Percentiles rank a stretch among this genome's conserved stretches.
Evolutionary conservation across 2,797 vertebrate genomes (phyloP).

Genomic region (Distichodus sexfasciatus): DNA sequence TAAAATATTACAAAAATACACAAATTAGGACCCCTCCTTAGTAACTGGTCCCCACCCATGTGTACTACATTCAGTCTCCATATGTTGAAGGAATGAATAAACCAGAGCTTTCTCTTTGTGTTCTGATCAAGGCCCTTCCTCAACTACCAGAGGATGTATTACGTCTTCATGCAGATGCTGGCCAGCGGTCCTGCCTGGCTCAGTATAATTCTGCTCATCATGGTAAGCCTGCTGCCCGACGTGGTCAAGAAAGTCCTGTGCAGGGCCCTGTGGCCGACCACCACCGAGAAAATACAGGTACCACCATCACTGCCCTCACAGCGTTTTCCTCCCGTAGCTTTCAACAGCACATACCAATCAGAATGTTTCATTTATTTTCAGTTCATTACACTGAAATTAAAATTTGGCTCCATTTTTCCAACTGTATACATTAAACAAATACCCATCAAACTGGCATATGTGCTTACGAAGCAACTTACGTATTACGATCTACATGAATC

Average conservation of each 20-base stretch:
- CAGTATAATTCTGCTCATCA: slow-evolving; percentile 87
- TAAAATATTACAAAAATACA: too few species aligned
- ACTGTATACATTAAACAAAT: too few species aligned
- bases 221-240: slow-evolving; percentile 89
- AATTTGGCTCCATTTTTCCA: too few species aligned
- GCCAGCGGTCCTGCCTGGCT: slow-evolving; percentile 95
- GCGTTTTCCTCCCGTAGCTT: too few species aligned
- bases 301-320: neutral
- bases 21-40: too few species aligned
- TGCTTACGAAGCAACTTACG: too few species aligned
- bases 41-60: too few species aligned
- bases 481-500: too few species aligned
- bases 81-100: too few species aligned
- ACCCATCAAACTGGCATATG: too few species aligned
- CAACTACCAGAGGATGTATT: slow-evolving; percentile 98
- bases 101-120: neutral
- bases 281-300: slow-evolving; percentile 92
- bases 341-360: neutral
- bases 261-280: slow-evolving; percentile 89
- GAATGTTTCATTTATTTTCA: neutral
- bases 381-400: neutral
- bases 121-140: slow-evolving; percentile 87
- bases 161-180: slow-evolving; percentile 96
- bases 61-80: too few species aligned
- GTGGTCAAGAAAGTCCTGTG: slow-evolving; percentile 91